phyloP scores from a whole-genome alignment of 2,113 vertebrate species.

The Corythornis cristatus region DNA sequence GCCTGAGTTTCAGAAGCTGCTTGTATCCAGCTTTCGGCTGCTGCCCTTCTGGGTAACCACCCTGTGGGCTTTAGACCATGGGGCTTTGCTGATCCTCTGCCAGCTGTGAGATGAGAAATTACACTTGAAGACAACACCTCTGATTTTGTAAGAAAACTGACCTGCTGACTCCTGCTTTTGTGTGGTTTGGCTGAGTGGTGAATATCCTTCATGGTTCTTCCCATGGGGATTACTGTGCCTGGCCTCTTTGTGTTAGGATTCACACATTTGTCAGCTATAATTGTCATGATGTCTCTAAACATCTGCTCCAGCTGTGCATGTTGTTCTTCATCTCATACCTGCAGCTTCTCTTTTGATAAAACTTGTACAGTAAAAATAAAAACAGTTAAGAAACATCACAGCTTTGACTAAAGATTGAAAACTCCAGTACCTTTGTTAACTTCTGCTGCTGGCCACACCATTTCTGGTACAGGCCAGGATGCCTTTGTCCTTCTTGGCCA shows the following conservation, averaged over 20 bases:
- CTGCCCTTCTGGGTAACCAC: background rate
- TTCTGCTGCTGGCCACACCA: no score
- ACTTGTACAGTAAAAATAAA: conserved; percentile 73
- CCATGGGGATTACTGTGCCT: conserved; percentile 90
- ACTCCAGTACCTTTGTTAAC: background rate
- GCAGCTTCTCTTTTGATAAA: conserved; percentile 91
- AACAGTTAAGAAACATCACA: rapidly evolving
- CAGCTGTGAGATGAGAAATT: background rate
- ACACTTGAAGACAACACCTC: no score
- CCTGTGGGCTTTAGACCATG: rapidly evolving
- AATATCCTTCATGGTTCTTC: conserved; percentile 95
- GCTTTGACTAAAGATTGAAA: background rate
- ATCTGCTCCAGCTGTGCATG: conserved; percentile 92
- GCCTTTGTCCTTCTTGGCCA: no score
- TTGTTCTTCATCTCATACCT: conserved; percentile 93
- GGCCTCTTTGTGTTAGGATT: conserved; percentile 92
- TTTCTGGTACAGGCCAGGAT: no score
- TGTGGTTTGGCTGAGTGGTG: conserved; percentile 93
- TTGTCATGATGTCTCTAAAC: conserved; percentile 94
- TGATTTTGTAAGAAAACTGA: background rate
- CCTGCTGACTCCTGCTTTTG: conserved; percentile 96
- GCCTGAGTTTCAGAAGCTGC: background rate
- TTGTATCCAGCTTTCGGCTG: background rate
- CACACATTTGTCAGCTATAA: conserved; percentile 95
- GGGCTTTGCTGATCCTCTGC: background rate